Evolutionary conservation across 2,888 invertebrate species (phyloP).

Genomic region (Ceriagrion tenellum): DNA sequence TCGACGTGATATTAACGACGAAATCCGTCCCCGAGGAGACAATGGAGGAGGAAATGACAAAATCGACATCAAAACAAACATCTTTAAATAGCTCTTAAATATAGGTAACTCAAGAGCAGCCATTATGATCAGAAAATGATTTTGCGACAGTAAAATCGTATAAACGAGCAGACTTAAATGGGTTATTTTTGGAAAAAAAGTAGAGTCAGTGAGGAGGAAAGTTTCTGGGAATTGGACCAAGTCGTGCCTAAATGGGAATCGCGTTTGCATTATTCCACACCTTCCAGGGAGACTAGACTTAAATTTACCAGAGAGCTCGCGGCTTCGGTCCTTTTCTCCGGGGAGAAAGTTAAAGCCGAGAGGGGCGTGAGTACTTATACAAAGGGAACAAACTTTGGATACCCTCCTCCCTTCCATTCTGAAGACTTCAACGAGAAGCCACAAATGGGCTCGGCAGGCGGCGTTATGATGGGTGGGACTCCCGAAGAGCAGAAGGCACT

Average conservation of each 20-base stretch:
- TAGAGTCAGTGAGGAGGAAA: not conserved
- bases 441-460: not conserved
- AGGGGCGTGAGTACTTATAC: not conserved
- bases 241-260: not conserved
- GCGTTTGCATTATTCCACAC: not conserved
- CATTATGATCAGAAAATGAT: too few relatives aligned
- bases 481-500: not conserved
- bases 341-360: not conserved
- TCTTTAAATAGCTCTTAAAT: too few relatives aligned
- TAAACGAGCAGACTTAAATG: not conserved
- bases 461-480: slow-evolving; percentile 4
- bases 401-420: not conserved
- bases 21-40: too few relatives aligned
- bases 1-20: too few relatives aligned
- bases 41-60: too few relatives aligned
- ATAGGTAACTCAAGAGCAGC: too few relatives aligned
- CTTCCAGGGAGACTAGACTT: not conserved
- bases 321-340: not conserved
- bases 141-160: not conserved
- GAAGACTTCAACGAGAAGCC: not conserved
- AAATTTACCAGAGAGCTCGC: not conserved
- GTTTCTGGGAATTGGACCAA: not conserved
- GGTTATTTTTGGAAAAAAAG: not conserved
- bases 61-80: too few relatives aligned
- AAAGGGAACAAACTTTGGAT: not conserved